Base-by-base conservation (phyloP, 1,140 invertebrate genomes). In the Penaeus chinensis region DNA sequence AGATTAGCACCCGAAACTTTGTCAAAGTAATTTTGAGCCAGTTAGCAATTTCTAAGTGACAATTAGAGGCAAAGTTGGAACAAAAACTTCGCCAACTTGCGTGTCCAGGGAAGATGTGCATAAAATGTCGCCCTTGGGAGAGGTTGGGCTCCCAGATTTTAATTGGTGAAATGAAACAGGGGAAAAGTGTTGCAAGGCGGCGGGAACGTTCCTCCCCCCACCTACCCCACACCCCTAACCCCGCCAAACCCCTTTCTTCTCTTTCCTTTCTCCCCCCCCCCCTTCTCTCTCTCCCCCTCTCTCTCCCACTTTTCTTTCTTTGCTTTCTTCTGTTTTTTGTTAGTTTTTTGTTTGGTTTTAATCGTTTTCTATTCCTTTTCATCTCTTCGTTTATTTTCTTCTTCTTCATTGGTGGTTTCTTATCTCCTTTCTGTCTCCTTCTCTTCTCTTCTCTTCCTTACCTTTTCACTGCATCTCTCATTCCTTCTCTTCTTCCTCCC, bases 21-120 rank as follows among this genome's bases (percentile, higher is more conserved):
- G 85, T 87, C 85, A 82, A 82, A 76, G 85, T 87, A 76, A 82
- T 87, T 87, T 87, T 80, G 85, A 82, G 80, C 66, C 85, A 87
- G 85, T 87, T 87, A 87, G 85, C 85, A 82, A 87, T 82, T 87
- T 87, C 85, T 87, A 87, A 87, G 85, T 87, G 85, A 87, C 85
- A 87, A 87, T 87, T 87, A 87, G 85, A 61, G 65, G 54, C 80
- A 54, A 87, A 87, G 69, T 82, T 87, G 80, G 80, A 82, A 87
- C 69, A 82, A 87, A 87, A 87, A 87, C 80, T 82, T 82, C 20
- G 54, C 74, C 83, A 78, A 78, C 74, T 78, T 78, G 22, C 74
- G 63, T 82, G 81, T 62, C 69, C 32, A 20, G 80, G 80, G 85
- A 87, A 87, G 85, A 87, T 87, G 85, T 54, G 66, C 66, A 82